Conservation (phyloP, 1,140 invertebrate genomes). For the Gyrodactylus bullatarudis region DNA sequence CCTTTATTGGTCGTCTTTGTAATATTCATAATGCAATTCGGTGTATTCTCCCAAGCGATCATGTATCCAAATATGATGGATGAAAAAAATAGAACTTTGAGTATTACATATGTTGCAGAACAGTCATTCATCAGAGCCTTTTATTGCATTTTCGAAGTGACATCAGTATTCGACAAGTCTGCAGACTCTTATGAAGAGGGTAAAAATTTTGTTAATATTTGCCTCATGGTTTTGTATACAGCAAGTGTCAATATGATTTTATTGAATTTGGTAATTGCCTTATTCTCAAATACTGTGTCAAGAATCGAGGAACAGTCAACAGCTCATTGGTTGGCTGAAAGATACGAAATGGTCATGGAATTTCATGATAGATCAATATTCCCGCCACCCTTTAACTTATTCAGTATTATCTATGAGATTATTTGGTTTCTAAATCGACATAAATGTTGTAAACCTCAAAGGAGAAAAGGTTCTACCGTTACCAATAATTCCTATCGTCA, state of each 20-base stretch:
- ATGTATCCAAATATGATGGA: slow-evolving; percentile 2
- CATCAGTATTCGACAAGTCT: background rate
- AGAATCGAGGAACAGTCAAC: slow-evolving; percentile 20
- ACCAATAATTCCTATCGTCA: no score
- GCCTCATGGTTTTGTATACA: slow-evolving; percentile 18
- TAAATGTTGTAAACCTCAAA: background rate
- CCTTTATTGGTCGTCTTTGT: slow-evolving; percentile 1
- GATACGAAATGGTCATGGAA: slow-evolving; percentile 19
- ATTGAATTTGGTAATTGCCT: slow-evolving; percentile 22
- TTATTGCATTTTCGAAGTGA: slow-evolving; percentile 5
- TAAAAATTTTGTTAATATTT: background rate
- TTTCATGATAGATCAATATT: slow-evolving; percentile 17
- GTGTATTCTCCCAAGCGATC: slow-evolving; percentile 1
- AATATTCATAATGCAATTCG: slow-evolving; percentile 5
- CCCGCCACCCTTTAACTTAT: slow-evolving; percentile 17
- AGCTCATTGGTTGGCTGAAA: slow-evolving; percentile 21
- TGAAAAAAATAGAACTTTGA: background rate
- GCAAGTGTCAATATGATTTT: slow-evolving; percentile 21
- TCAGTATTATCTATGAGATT: slow-evolving; percentile 9
- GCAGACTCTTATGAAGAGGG: background rate
- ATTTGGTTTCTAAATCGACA: background rate
- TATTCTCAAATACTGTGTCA: slow-evolving; percentile 18
- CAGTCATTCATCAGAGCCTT: background rate
- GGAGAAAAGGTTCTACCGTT: background rate
- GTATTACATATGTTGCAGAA: background rate